Base-by-base conservation (phyloP, 2,113 vertebrate species). In the Emydocephalus ijimae region DNA sequence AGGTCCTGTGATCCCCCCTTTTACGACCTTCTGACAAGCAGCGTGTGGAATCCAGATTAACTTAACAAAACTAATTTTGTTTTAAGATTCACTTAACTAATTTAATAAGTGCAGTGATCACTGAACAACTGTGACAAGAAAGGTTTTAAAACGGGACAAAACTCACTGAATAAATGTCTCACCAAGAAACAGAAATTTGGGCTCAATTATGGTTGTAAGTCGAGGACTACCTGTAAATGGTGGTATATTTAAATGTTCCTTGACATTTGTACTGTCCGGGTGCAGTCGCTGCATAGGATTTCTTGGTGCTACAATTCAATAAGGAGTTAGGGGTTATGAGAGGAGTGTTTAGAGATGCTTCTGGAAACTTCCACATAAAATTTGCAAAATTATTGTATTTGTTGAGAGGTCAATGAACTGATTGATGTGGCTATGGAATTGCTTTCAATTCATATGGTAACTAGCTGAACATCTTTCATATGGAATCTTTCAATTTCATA, bases 341-440 rank as follows among this genome's bases (percentile, higher is more conserved):
- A 54, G 26, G 15, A 39, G 18, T 56, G 2, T 81, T 39, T 39
- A 39, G 69, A 81, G 15, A 54, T n/a, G 9, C 2, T 87, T 5
- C 29, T 87, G 48, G 86, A 54, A 54, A 87, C 14, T 87, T 81
- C 15, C 69, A 20, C n/a, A 20, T 81, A 81, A 39, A 81, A 81
- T 81, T 39, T 81, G n/a, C n/a, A 81, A 39, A 81, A 20, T 81
- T 81, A 81, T 81, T 81, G 15, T 81, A 81, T 81, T 39, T 3
- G n/a, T 74, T 94, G 95, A 96, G 90, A 93, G 94, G 95, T 96
- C 95, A 96, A 12, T 95, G 94, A 93, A 92, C 92, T 93, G 93
- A 94, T 97, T 95, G 94, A 97, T 96, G 95, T 91, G 95, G 88
- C 94, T 92, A 86, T 95, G 94, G 93, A 93, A 92, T 92, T 95